Evolutionary conservation across 2,797 vertebrate species (phyloP), one percentile per base, ranked within the genome.

Genomic region (Melanotaenia pygmaea): DNA sequence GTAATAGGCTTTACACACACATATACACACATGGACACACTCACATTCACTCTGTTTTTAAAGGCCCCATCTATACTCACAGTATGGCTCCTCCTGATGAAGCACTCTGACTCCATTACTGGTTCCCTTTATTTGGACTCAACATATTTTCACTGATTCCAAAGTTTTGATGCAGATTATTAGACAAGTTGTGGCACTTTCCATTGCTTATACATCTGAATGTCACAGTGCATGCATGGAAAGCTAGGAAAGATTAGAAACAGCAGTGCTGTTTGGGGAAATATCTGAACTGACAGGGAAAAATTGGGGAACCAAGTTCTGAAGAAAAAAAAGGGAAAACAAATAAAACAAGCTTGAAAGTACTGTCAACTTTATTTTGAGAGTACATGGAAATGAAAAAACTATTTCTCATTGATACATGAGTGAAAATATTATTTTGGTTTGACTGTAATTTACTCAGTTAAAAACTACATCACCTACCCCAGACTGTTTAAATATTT

Each of bases 1-100:
- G 83, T 91, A 86, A 90, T 84, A 85, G 86, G 77, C 85, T 87
- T 90, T 86, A 89, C 93, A 88, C 92, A 57, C 54, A 59, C 71
- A 61, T 50, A 64, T 58, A 75, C 43, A 60, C 67, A 66, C 61
- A 78, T 45, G 62, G 59, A 67, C 66, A 63, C 18, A 37, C 35
- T 47, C 28, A 45, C 61, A 54, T 53, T 20, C 60, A 65, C 64
- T 71, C 53, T 76, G 62, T 76, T 85, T 84, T 86, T 74, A 70
- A 86, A 82, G 74, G 64, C 58, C 61, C 75, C 79, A 70, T 85
- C 77, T 72, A 64, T 91, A 87, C 84, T 87, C 88, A 86, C 90
- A 94, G 94, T 59, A 65, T 69, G 83, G 54, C 56, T 85, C 72
- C 73, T 84, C 50, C 54, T 74, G 91, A 92, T 93, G 67, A 85